A percentile compares a stretch with the other conserved stretches of the same genome.
Conservation (phyloP, 2,797 vertebrate genomes). For the Cheirogaleus major region DNA sequence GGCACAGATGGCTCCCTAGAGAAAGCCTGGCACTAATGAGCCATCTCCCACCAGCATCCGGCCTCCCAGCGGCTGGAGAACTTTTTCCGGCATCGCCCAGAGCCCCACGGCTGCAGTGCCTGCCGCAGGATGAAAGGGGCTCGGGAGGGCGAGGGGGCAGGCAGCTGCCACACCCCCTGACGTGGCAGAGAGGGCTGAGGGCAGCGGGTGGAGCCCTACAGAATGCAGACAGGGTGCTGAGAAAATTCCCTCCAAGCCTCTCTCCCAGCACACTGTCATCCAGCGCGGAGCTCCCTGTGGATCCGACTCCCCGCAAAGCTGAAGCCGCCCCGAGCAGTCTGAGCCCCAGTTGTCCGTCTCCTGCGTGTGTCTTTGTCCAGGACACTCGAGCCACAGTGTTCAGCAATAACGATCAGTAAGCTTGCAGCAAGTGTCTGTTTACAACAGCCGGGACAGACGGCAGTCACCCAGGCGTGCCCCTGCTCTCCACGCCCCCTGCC, state of each 20-base stretch:
- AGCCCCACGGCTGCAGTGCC: not conserved
- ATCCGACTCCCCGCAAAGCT: not conserved
- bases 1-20: not conserved
- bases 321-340: not conserved
- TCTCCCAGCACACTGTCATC: not conserved
- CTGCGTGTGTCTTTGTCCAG: not conserved
- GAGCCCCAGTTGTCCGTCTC: accelerated
- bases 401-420: not conserved
- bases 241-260: not conserved
- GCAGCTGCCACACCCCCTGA: not conserved
- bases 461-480: not conserved
- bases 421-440: not conserved
- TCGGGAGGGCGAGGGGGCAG: not conserved
- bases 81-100: constrained; percentile 19
- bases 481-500: not conserved
- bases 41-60: constrained; percentile 48
- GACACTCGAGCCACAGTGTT: not conserved
- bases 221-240: not conserved
- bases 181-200: constrained; percentile 9
- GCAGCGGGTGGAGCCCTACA: not conserved
- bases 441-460: not conserved
- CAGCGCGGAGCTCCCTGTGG: not conserved
- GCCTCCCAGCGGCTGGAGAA: constrained; percentile 57
- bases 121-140: constrained; percentile 34
- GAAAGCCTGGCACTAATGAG: constrained; percentile 54